A percentile compares a stretch with the other conserved stretches of the same genome.
Conservation (phyloP, 2,888 invertebrate genomes). For the Lasioglossum pauxillum region DNA sequence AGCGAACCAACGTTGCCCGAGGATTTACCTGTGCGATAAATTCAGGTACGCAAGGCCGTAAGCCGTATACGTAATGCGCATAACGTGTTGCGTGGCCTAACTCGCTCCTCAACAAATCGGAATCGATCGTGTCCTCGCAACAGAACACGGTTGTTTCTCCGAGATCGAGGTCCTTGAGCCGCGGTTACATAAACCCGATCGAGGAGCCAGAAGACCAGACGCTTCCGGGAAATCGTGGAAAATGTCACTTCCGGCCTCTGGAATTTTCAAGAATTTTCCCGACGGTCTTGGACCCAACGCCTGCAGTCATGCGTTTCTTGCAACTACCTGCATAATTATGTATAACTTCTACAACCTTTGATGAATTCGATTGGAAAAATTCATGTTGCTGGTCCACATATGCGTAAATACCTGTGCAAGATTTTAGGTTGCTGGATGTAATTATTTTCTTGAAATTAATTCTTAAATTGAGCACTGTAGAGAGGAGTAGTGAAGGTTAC, state of each 20-base stretch:
- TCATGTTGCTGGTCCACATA: background rate
- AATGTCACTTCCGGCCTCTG: background rate
- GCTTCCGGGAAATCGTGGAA: slow-evolving; percentile 40
- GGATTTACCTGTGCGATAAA: slow-evolving; percentile 76
- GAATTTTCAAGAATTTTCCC: background rate
- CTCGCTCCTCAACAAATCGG: slow-evolving; percentile 23
- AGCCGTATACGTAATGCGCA: slow-evolving; percentile 62
- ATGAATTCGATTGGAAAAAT: background rate
- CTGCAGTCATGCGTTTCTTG: background rate
- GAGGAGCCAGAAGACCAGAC: slow-evolving; percentile 59
- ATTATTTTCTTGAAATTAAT: background rate
- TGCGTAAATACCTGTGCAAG: background rate
- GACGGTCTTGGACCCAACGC: background rate
- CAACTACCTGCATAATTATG: too few relatives aligned
- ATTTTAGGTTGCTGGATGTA: background rate
- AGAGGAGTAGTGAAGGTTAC: too few relatives aligned
- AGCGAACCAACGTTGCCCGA: slow-evolving; percentile 50
- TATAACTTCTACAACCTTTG: background rate
- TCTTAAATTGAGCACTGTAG: background rate
- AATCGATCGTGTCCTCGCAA: slow-evolving; percentile 1
- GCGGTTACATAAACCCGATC: slow-evolving; percentile 70
- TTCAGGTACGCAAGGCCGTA: slow-evolving; percentile 77
- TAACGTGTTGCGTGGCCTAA: slow-evolving; percentile 63
- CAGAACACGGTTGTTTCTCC: slow-evolving; percentile 24
- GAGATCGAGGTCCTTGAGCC: slow-evolving; percentile 65